Evolutionary conservation across 1,140 invertebrate genomes (phyloP).

Genomic region (Stegodyphus dumicola): DNA sequence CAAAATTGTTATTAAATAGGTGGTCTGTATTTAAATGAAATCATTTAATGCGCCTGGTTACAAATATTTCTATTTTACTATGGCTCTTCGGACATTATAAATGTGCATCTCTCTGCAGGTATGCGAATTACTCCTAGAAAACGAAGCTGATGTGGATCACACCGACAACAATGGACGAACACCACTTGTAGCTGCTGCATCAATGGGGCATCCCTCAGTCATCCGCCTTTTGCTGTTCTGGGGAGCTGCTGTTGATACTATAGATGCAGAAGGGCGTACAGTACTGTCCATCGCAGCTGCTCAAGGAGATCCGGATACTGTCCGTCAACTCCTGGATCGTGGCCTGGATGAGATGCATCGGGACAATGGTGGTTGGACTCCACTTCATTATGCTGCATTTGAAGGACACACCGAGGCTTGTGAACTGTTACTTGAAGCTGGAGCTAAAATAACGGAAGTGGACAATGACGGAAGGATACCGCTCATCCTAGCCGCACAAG

Average conservation of each 20-base stretch:
- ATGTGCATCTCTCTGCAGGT: constrained; percentile 68
- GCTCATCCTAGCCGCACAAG: constrained; percentile 88
- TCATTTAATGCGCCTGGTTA: too few relatives aligned
- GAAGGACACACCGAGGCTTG: constrained; percentile 90
- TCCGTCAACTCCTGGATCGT: constrained; percentile 86
- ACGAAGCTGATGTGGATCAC: constrained; percentile 87
- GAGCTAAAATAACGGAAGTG: constrained; percentile 88
- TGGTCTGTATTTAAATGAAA: too few relatives aligned
- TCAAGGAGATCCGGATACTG: constrained; percentile 85
- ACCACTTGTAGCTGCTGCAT: constrained; percentile 83
- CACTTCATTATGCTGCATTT: constrained; percentile 84
- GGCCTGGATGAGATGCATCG: constrained; percentile 90
- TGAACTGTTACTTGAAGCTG: constrained; percentile 87
- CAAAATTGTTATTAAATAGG: too few relatives aligned
- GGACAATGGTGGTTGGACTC: constrained; percentile 85
- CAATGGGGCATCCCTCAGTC: constrained; percentile 85
- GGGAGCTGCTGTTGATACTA: constrained; percentile 89
- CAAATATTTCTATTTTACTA: too few relatives aligned
- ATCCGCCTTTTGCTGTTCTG: constrained; percentile 85
- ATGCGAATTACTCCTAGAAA: constrained; percentile 85
- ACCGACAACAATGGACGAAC: constrained; percentile 82
- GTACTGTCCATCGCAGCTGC: constrained; percentile 83
- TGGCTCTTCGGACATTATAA: too few relatives aligned
- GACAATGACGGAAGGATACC: constrained; percentile 96
- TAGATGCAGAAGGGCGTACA: constrained; percentile 90